Evolutionary conservation across 1,140 invertebrate species (phyloP).

Genomic region (Drosophila parabipectinata): DNA sequence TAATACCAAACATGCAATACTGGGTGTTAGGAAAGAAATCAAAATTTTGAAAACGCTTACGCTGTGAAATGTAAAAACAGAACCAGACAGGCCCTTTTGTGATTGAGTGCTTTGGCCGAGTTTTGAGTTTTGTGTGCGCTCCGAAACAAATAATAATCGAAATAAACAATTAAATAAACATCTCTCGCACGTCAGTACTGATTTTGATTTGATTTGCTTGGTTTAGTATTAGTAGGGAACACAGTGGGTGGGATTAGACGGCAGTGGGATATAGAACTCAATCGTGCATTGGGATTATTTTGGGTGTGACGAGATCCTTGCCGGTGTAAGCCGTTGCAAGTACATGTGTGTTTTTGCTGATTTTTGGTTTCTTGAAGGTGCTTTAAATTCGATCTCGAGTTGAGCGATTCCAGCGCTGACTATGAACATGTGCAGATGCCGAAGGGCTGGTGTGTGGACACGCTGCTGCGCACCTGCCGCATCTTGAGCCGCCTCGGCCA

Average conservation of each 20-base stretch:
- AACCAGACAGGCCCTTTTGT: conserved; percentile 62
- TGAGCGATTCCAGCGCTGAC: conserved; percentile 65
- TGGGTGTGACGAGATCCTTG: conserved; percentile 54
- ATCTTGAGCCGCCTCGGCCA: conserved; percentile 61
- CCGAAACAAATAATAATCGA: conserved; percentile 45
- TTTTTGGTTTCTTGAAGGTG: conserved; percentile 39
- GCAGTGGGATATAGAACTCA: conserved; percentile 24
- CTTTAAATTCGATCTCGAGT: neutral
- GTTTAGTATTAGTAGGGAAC: conserved; percentile 51
- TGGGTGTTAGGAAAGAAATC: conserved; percentile 12
- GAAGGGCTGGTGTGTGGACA: conserved; percentile 79
- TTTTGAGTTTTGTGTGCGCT: conserved; percentile 60
- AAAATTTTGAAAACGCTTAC: conserved; percentile 76
- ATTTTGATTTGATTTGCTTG: conserved; percentile 6
- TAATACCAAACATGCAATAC: conserved; percentile 33
- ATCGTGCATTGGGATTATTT: conserved; percentile 40
- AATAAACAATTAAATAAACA: conserved; percentile 29
- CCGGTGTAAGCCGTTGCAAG: conserved; percentile 25
- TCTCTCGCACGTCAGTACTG: conserved; percentile 16
- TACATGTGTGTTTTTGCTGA: conserved; percentile 30
- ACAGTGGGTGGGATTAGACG: conserved; percentile 29
- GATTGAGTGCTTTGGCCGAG: conserved; percentile 46
- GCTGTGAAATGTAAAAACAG: conserved; percentile 79
- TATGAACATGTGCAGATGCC: conserved; percentile 84
- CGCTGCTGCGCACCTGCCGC: conserved; percentile 76